Percentiles rank a stretch among this genome's conserved stretches.
Evolutionary conservation across 2,888 invertebrate species (phyloP).

Genomic region (Zele albiditarsus): DNA sequence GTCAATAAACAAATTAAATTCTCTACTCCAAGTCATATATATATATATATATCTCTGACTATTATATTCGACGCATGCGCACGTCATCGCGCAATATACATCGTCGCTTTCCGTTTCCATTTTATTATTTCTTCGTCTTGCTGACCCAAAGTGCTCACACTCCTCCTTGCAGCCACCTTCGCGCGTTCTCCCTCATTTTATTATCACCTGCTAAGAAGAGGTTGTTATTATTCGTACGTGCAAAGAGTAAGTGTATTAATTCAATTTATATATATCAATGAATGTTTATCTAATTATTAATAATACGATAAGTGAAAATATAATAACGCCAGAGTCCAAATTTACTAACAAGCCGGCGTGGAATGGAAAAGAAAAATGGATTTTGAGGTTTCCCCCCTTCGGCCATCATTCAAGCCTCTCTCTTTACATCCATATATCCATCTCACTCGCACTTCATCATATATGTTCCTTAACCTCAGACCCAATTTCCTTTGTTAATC

Average conservation of each 20-base stretch:
- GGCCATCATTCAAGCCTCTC: conserved; percentile 63
- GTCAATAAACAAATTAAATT: too few relatives aligned
- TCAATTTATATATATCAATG: neutral
- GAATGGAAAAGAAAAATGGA: conserved; percentile 17
- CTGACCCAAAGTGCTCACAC: conserved; percentile 61
- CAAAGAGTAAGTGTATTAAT: conserved; percentile 62
- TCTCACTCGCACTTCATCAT: neutral
- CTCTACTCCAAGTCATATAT: neutral
- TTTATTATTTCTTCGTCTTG: conserved; percentile 59
- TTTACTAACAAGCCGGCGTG: neutral
- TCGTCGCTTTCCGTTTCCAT: conserved; percentile 52
- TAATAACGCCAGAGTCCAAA: neutral
- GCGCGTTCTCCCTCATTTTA: conserved; percentile 53
- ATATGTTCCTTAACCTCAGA: conserved; percentile 32
- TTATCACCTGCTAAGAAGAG: conserved; percentile 62
- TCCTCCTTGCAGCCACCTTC: conserved; percentile 63
- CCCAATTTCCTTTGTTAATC: conserved; percentile 7
- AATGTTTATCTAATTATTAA: neutral
- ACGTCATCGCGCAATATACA: conserved; percentile 21
- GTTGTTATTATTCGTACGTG: conserved; percentile 65
- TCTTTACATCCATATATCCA: neutral
- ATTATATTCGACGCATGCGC: conserved; percentile 43
- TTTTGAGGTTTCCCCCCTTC: conserved; percentile 48
- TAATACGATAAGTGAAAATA: neutral
- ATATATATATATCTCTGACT: neutral